These are phyloP conservation scores for Pherbina coryleti DNA, from an alignment of 2,888 invertebrate genomes.

Conservation along the genomic window DNA sequence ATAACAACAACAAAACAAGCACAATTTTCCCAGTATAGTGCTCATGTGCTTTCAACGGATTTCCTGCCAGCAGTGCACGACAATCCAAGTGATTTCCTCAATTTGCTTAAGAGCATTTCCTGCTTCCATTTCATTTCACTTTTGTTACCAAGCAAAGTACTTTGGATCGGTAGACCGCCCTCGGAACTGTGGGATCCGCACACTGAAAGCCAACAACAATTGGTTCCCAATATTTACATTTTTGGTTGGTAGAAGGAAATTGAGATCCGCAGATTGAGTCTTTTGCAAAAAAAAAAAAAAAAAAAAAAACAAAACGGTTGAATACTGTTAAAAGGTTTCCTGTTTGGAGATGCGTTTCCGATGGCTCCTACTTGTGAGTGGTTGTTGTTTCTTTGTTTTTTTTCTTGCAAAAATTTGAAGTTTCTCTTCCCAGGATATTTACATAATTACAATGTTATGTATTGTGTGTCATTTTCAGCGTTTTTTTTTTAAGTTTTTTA, in stretches of 20 bases:
- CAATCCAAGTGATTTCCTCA: slow-evolving; percentile 11
- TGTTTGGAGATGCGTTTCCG: not conserved
- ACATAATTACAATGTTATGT: no score
- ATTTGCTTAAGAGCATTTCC: slow-evolving; percentile 11
- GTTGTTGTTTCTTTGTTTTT: no score
- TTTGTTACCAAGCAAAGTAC: not conserved
- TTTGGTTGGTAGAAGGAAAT: slow-evolving; percentile 1
- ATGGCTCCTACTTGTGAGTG: no score
- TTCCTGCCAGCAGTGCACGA: not conserved
- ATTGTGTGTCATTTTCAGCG: no score
- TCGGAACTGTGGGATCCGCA: not conserved
- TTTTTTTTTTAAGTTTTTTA: no score
- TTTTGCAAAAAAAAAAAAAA: not conserved
- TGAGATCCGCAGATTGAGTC: not conserved
- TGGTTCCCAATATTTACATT: slow-evolving; percentile 1
- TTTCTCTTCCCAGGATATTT: no score
- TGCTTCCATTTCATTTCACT: slow-evolving; percentile 1
- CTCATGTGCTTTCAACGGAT: not conserved
- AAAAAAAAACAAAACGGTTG: no score
- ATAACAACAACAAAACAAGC: no score
- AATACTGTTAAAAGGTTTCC: not conserved
- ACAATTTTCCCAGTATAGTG: no score
- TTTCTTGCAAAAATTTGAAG: no score
- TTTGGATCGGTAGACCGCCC: not conserved
- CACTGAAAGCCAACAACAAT: not conserved